Conservation (phyloP, 2,113 vertebrate species). For the Chrysemys picta region DNA sequence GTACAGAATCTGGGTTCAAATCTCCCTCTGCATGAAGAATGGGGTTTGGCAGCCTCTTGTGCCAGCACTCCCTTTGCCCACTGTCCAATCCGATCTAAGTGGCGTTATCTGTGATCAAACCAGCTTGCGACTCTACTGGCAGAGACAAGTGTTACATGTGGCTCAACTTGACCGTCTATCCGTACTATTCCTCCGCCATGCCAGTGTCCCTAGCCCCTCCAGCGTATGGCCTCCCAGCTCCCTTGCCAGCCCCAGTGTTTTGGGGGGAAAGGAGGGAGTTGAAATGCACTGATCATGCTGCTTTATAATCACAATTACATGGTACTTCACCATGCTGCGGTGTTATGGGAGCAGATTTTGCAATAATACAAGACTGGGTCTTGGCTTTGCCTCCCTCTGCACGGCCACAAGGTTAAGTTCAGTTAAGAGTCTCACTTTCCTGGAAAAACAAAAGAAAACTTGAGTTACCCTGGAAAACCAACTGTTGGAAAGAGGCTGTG, state of each 20-base stretch:
- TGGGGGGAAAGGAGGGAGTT: background rate
- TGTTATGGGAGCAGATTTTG: background rate
- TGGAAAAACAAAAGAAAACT: conserved; percentile 32
- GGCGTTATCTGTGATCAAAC: background rate
- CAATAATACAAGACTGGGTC: background rate
- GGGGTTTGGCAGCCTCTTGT: background rate
- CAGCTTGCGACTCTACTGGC: background rate
- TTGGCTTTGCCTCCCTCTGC: conserved; percentile 27
- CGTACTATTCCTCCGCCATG: background rate
- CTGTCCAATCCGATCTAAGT: too few relatives aligned
- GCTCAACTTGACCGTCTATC: background rate
- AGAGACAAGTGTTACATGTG: background rate
- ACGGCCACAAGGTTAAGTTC: conserved; percentile 23
- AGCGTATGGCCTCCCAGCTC: too few relatives aligned
- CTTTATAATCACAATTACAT: background rate
- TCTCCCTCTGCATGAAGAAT: background rate
- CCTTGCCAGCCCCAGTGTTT: background rate
- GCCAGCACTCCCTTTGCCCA: background rate
- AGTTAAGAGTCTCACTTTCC: conserved; percentile 56
- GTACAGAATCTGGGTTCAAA: background rate
- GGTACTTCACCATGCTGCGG: background rate
- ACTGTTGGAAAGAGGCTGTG: conserved; percentile 13
- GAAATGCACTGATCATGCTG: background rate
- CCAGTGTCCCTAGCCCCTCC: background rate
- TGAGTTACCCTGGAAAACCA: conserved; percentile 29